These are phyloP conservation scores for Pachyrhynchus sulphureomaculatus DNA, from an alignment of 1,140 invertebrate species.

Conservation along the genomic window DNA sequence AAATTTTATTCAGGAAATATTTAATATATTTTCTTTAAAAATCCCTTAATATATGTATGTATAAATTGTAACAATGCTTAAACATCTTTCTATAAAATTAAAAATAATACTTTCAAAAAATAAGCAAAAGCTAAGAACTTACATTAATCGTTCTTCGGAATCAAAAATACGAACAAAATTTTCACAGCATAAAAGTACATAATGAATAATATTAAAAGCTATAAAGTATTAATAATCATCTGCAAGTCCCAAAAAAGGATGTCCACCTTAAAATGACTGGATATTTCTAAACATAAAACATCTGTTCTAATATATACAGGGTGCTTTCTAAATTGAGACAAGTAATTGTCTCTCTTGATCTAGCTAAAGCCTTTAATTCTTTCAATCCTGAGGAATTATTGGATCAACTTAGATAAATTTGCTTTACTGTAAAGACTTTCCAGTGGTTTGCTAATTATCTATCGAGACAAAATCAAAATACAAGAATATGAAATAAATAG, in stretches of 20 bases:
- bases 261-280: background rate
- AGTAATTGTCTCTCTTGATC: no score
- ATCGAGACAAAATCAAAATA: no score
- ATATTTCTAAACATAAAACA: no score
- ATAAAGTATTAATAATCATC: background rate
- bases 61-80: conserved; percentile 23
- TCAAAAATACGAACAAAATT: background rate
- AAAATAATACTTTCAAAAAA: conserved; percentile 16
- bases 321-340: no score
- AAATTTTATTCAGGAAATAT: conserved; percentile 6
- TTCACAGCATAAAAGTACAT: conserved; percentile 11
- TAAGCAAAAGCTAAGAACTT: conserved; percentile 6
- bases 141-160: background rate
- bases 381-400: no score
- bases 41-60: background rate
- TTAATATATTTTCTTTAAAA: conserved; percentile 2
- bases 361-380: no score
- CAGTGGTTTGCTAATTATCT: no score
- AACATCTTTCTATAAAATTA: conserved; percentile 17
- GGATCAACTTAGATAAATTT: no score
- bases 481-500: no score
- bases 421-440: no score
- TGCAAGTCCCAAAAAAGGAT: background rate
- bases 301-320: no score
- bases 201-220: background rate